Evolutionary conservation across 2,113 vertebrate species (phyloP).

Genomic region (Vimba vimba): DNA sequence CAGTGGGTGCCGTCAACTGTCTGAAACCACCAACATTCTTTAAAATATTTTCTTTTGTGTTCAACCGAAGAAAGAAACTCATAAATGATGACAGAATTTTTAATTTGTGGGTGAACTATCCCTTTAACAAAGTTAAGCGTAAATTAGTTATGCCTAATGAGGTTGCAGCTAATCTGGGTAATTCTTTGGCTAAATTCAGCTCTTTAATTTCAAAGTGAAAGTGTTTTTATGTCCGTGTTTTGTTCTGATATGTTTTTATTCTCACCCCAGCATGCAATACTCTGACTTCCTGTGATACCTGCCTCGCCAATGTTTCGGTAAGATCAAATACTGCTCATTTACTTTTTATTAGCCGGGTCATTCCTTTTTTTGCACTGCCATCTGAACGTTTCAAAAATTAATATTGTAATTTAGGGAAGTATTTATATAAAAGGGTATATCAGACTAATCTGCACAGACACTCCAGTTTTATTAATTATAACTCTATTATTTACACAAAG

Average conservation of each 20-base stretch:
- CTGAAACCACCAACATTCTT: too few species aligned
- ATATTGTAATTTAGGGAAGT: neutral
- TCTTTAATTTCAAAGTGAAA: neutral
- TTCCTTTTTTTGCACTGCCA: neutral
- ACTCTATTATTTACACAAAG: neutral
- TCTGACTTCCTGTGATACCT: conserved; percentile 45
- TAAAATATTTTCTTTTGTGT: too few species aligned
- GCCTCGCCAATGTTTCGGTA: conserved; percentile 49
- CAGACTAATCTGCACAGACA: neutral
- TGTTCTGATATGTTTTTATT: neutral
- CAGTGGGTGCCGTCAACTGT: too few species aligned
- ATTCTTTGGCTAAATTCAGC: neutral
- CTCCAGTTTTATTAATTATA: neutral
- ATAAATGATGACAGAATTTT: too few species aligned
- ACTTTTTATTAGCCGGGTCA: neutral
- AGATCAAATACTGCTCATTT: neutral
- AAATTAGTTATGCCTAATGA: neutral
- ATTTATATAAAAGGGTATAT: neutral
- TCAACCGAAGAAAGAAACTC: too few species aligned
- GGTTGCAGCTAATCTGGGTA: neutral
- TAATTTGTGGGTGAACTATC: too few species aligned
- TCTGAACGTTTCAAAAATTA: neutral
- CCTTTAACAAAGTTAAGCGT: neutral
- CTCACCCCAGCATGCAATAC: conserved; percentile 10
- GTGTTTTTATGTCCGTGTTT: neutral